phyloP scores from a whole-genome alignment of 2,888 invertebrate genomes.

The Crepidodera aurea region DNA sequence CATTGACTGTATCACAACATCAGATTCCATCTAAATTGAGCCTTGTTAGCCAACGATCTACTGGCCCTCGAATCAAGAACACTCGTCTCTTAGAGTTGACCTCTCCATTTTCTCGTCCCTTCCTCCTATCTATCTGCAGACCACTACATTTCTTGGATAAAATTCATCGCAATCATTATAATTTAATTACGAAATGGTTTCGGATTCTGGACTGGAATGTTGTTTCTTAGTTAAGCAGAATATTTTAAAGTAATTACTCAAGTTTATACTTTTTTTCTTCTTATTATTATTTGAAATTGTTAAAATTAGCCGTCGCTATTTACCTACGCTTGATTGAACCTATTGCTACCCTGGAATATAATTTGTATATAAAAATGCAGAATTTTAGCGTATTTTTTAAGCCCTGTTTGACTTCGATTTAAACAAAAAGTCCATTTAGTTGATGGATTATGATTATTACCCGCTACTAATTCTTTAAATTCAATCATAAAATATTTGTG shows the following conservation, averaged over 20 bases:
- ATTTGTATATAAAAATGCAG: too few species aligned
- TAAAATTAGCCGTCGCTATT: not conserved
- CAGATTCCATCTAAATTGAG: constrained; percentile 34
- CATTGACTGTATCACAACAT: constrained; percentile 22
- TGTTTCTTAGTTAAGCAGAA: not conserved
- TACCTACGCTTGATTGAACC: too few species aligned
- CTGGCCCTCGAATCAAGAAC: constrained; percentile 29
- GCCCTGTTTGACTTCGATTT: too few species aligned
- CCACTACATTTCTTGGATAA: constrained; percentile 27
- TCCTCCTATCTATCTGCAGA: constrained; percentile 19
- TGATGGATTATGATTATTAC: too few species aligned
- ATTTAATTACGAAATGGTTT: constrained; percentile 26
- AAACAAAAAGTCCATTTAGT: too few species aligned
- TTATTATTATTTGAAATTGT: not conserved
- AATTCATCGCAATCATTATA: constrained; percentile 25
- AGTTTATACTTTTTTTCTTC: not conserved
- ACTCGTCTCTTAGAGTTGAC: constrained; percentile 22
- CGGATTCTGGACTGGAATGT: constrained; percentile 1
- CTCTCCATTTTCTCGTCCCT: constrained; percentile 20
- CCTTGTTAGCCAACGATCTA: constrained; percentile 29
- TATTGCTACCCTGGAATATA: too few species aligned
- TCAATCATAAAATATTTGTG: too few species aligned
- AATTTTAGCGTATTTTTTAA: too few species aligned
- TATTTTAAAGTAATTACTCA: constrained; percentile 6
- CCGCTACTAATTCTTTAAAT: too few species aligned